These are phyloP conservation scores for Machaerirhynchus nigripectus DNA, from an alignment of 2,113 vertebrate species.

Conservation along the genomic window DNA sequence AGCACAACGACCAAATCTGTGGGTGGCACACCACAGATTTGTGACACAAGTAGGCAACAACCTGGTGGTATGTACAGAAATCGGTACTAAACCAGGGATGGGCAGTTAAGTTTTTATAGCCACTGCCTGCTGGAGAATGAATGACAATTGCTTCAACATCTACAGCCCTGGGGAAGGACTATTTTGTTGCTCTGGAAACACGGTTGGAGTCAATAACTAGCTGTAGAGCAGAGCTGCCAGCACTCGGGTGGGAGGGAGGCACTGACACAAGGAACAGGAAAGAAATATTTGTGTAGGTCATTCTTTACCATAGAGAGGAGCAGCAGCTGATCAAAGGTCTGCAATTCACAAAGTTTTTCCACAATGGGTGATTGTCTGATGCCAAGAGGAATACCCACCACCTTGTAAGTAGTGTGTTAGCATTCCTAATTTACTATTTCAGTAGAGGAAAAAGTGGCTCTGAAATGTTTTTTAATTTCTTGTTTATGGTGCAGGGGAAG, in stretches of 20 bases:
- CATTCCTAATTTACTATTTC: not conserved
- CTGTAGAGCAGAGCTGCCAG: not conserved
- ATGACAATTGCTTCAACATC: not conserved
- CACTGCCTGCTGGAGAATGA: not conserved
- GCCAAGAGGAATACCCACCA: not conserved
- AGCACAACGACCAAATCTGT: not conserved
- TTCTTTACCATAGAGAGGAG: not conserved
- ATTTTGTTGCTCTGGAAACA: not conserved
- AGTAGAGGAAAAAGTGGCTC: not conserved
- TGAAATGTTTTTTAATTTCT: not conserved
- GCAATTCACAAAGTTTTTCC: not conserved
- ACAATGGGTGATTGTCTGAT: not conserved
- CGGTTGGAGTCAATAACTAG: not conserved
- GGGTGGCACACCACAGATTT: not conserved
- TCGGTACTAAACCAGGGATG: not conserved
- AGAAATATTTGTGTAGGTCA: not conserved
- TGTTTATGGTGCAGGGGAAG: not conserved
- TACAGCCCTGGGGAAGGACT: not conserved
- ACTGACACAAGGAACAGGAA: not conserved
- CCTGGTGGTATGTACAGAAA: not conserved
- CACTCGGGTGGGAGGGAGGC: accelerated
- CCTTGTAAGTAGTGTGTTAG: not conserved
- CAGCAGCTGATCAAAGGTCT: not conserved
- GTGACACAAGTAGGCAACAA: not conserved
- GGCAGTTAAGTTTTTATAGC: not conserved